A percentile compares a stretch with the other conserved stretches of the same genome.
Conservation (phyloP, 2,888 invertebrate species). For the Cephus pygmeus region DNA sequence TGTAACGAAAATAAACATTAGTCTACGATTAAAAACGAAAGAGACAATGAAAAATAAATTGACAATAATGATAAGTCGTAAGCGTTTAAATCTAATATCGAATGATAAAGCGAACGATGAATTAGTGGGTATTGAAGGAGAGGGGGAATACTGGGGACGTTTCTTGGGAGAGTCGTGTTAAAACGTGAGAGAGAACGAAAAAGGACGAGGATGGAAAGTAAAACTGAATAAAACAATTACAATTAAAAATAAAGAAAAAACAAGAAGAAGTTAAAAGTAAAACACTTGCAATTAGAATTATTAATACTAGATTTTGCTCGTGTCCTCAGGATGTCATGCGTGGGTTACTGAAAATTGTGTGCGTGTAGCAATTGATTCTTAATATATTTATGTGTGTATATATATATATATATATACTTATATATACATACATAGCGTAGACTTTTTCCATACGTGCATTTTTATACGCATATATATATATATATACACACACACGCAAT, state of each 20-base stretch:
- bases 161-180: slow-evolving; percentile 12
- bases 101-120: slow-evolving; percentile 17
- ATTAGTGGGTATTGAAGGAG: neutral
- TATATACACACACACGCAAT: neutral
- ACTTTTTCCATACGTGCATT: neutral
- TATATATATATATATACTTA: neutral
- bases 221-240: slow-evolving; percentile 13
- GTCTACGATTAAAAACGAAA: neutral
- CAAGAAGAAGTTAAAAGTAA: neutral
- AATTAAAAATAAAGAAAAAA: slow-evolving; percentile 5
- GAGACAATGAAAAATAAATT: slow-evolving; percentile 1
- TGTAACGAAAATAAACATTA: neutral
- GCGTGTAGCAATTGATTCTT: slow-evolving; percentile 6
- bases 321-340: neutral
- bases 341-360: slow-evolving; percentile 6
- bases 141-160: slow-evolving; percentile 3
- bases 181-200: slow-evolving; percentile 9
- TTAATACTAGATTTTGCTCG: slow-evolving; percentile 34
- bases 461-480: neutral
- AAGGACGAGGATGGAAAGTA: slow-evolving; percentile 9
- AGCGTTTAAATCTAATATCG: slow-evolving; percentile 7
- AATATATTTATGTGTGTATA: neutral
- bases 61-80: slow-evolving; percentile 4
- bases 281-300: slow-evolving; percentile 15
- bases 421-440: neutral